These are phyloP conservation scores for Eolophus roseicapilla DNA, from an alignment of 2,113 vertebrate species.

Conservation along the genomic window DNA sequence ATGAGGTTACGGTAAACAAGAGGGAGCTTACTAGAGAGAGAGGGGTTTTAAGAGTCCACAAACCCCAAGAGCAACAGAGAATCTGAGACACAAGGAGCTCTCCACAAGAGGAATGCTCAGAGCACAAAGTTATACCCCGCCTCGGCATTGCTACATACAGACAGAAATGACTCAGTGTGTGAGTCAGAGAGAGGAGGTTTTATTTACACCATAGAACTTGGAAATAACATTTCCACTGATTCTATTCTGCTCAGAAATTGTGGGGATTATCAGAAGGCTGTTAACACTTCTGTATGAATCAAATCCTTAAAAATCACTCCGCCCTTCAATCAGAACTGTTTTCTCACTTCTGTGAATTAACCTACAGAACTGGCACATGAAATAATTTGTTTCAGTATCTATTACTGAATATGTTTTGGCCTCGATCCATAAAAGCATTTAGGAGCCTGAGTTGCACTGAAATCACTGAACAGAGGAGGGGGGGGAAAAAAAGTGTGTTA, in stretches of 20 bases:
- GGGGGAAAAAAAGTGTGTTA: background rate
- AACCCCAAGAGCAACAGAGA: background rate
- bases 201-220: slow-evolving; percentile 56
- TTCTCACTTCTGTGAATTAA: slow-evolving; percentile 67
- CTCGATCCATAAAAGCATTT: slow-evolving; percentile 57
- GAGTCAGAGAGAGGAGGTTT: slow-evolving; percentile 67
- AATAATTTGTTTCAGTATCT: slow-evolving; percentile 61
- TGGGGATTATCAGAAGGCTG: slow-evolving; percentile 53
- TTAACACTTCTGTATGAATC: slow-evolving; percentile 64
- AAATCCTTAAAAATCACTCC: slow-evolving; percentile 62
- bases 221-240: slow-evolving; percentile 65
- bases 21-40: background rate
- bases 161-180: slow-evolving; percentile 51
- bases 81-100: background rate
- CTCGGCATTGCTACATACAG: background rate
- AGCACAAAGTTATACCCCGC: background rate
- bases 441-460: slow-evolving; percentile 35
- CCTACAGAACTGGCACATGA: slow-evolving; percentile 62
- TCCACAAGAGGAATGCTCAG: background rate
- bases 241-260: slow-evolving; percentile 55
- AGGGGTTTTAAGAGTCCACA: slow-evolving; percentile 2
- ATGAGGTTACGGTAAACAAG: slow-evolving; percentile 31
- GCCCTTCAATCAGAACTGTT: slow-evolving; percentile 63
- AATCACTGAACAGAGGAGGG: background rate
- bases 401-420: slow-evolving; percentile 63